Base-by-base conservation (phyloP, 2,888 invertebrate species). In the Chrysopilus asiliformis region DNA sequence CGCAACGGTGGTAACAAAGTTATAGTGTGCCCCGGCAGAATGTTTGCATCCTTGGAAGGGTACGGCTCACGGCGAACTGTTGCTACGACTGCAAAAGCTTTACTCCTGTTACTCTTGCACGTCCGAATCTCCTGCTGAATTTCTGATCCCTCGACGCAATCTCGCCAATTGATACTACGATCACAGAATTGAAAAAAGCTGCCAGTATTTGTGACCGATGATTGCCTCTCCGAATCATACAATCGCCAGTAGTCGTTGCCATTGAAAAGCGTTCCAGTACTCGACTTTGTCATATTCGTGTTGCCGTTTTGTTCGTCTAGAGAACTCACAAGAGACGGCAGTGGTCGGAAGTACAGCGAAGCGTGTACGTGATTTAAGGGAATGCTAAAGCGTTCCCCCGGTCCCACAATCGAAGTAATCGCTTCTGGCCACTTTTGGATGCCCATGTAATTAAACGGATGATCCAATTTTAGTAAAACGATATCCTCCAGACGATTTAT, bases 1-100 rank as follows among this genome's bases (percentile, higher is more conserved):
- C 81, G 71, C 13, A 97, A 68, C 1, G 90, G 87, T 17, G 94
- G 84, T 47, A 86, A 66, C 30, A 98, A 66, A 3, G 78, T 75
- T 42, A 97, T 77, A 12, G 80, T 77, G 61, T 97, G 95, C 0
- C 86, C 94, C 4, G 93, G 87, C 41, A 58, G 39, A 32, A 43
- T 44, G n/a, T 47, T 33, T 8, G 32, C 45, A 43, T 87, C 73
- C 33, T 70, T 58, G 32, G 49, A 45, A 0, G 90, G 89, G 64
- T 81, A 91, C 45, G 78, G 78, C 55, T 90, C 85, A 41, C 84
- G 73, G 39, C 76, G 71, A 32, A 90, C 53, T 24, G 53, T 49
- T 3, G 53, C 52, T 4, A 60, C 46, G 2, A 57, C 53, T 39
- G 59, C 56, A 34, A 57, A 51, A 2, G 49, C 41, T 13, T 55